Conservation (phyloP, 2,113 vertebrate genomes). For the Vulpes vulpes region DNA sequence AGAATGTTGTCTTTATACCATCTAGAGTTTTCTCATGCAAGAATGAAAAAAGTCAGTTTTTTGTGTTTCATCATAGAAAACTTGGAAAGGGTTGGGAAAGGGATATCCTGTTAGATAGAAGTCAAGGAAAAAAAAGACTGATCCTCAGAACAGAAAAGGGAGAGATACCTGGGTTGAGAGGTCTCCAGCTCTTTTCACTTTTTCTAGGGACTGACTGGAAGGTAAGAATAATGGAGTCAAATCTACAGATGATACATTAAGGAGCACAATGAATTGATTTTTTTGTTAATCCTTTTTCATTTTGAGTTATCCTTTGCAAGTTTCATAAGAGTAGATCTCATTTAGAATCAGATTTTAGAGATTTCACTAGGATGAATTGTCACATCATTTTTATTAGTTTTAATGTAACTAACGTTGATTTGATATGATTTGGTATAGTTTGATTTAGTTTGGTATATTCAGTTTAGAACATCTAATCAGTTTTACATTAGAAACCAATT, state of each 20-base stretch:
- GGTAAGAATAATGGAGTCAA: not conserved
- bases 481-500: slow-evolving; percentile 12
- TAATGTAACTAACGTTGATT: slow-evolving; percentile 8
- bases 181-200: not conserved
- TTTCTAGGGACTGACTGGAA: not conserved
- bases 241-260: slow-evolving; percentile 6
- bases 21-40: not conserved
- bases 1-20: not conserved
- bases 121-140: not conserved
- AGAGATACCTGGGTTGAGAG: slow-evolving; percentile 31
- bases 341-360: slow-evolving; percentile 46
- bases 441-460: not conserved
- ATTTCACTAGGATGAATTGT: slow-evolving; percentile 5
- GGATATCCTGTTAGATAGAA: not conserved
- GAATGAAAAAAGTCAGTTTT: not conserved
- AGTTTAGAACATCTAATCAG: slow-evolving; percentile 12
- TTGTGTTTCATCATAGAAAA: slow-evolving; percentile 31
- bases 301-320: slow-evolving; percentile 8
- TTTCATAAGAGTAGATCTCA: not conserved
- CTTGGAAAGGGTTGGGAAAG: not conserved
- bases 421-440: slow-evolving; percentile 18
- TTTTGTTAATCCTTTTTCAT: not conserved
- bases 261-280: not conserved
- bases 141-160: slow-evolving; percentile 36
- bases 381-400: slow-evolving; percentile 37